These are phyloP conservation scores for Paracentrotus lividus DNA, from an alignment of 53 echinoderm and acorn worm genomes.

Conservation along the genomic window DNA sequence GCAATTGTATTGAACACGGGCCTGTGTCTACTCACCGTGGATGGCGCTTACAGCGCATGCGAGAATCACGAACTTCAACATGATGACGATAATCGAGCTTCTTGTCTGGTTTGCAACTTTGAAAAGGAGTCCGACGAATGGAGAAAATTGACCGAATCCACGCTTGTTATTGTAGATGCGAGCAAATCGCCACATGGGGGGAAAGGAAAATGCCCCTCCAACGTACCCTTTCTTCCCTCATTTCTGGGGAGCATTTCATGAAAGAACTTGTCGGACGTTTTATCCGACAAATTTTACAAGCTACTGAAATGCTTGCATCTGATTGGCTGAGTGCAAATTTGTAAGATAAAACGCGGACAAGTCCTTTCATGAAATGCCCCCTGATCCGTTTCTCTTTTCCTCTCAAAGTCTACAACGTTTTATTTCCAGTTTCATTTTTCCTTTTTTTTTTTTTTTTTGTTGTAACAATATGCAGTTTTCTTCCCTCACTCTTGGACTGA, in stretches of 20 bases:
- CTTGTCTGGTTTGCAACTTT: neutral
- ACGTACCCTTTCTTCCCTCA: too few relatives aligned
- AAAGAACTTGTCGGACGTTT: too few relatives aligned
- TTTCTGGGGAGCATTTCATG: too few relatives aligned
- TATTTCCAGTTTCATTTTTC: neutral
- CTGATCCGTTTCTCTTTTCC: neutral
- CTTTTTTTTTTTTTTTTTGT: neutral
- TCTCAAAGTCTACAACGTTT: too few relatives aligned
- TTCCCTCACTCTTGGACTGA: too few relatives aligned
- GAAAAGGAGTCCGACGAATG: neutral
- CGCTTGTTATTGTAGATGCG: neutral
- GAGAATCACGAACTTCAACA: neutral
- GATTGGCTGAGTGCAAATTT: too few relatives aligned
- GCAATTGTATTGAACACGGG: neutral
- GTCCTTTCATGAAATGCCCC: neutral
- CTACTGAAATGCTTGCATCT: too few relatives aligned
- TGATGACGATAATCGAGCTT: constrained; percentile 21
- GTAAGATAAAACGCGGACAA: too few relatives aligned
- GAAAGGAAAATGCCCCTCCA: neutral
- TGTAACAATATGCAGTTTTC: neutral
- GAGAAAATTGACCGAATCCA: neutral
- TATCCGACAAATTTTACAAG: too few relatives aligned
- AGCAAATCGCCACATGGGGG: neutral
- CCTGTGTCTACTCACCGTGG: neutral
- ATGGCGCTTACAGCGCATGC: constrained; percentile 28